phyloP scores from a whole-genome alignment of 2,888 invertebrate genomes.

The Eudasyphora cyanicolor region DNA sequence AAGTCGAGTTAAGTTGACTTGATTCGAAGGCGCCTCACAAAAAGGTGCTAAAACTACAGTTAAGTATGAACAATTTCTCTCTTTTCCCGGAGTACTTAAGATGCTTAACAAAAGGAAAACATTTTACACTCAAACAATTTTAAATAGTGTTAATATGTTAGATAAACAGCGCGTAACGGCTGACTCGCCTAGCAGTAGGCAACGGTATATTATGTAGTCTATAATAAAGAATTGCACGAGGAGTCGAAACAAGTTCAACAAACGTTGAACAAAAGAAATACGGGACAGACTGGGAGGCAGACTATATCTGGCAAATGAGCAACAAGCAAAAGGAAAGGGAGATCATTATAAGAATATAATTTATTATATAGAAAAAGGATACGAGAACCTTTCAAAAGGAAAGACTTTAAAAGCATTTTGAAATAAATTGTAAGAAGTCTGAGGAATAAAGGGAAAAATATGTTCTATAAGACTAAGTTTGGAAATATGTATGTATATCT shows the following conservation, averaged over 20 bases:
- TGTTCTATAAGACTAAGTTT: no score
- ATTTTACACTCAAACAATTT: conserved; percentile 59
- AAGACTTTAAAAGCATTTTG: not conserved
- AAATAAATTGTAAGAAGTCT: not conserved
- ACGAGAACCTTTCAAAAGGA: not conserved
- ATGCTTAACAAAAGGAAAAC: conserved; percentile 61
- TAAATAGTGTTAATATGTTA: conserved; percentile 63
- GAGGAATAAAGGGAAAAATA: no score
- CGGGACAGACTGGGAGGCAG: not conserved
- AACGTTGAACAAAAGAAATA: conserved; percentile 42
- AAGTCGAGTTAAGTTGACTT: no score
- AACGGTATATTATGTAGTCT: not conserved
- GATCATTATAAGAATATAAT: not conserved
- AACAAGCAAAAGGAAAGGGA: not conserved
- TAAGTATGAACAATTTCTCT: conserved; percentile 55
- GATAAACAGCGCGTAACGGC: conserved; percentile 60
- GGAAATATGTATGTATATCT: no score
- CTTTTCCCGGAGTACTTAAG: conserved; percentile 61
- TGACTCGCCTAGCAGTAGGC: conserved; percentile 55
- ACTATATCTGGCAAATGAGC: no score
- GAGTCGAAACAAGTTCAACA: conserved; percentile 51
- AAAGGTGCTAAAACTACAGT: conserved; percentile 34
- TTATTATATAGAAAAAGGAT: not conserved
- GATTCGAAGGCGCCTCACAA: not conserved
- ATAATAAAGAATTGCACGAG: not conserved